These are phyloP conservation scores for Muraenolepis orangiensis DNA, from an alignment of 2,797 vertebrate species.

Conservation along the genomic window DNA sequence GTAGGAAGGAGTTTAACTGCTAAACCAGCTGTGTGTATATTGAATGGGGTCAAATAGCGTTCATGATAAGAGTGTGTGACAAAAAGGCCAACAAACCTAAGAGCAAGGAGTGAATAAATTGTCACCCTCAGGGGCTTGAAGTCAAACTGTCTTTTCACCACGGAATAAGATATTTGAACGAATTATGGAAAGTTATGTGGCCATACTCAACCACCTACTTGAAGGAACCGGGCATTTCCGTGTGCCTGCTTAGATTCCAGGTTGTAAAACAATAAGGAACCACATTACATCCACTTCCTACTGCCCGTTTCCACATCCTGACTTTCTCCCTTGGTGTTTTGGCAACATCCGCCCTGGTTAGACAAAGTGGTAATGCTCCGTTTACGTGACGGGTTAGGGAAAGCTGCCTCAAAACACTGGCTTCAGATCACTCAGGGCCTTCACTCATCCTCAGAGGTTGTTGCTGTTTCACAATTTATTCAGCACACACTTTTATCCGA, in stretches of 20 bases:
- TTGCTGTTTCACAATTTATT: neutral
- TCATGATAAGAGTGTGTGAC: conserved; percentile 27
- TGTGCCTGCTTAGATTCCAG: conserved; percentile 64
- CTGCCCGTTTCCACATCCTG: conserved; percentile 69
- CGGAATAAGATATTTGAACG: conserved; percentile 25
- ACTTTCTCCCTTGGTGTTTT: conserved; percentile 53
- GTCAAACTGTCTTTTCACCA: conserved; percentile 31
- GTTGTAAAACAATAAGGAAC: conserved; percentile 68
- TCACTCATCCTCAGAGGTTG: conserved; percentile 41
- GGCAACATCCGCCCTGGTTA: conserved; percentile 53
- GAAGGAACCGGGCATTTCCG: conserved; percentile 53
- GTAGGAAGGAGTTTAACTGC: conserved; percentile 41
- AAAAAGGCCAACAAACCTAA: conserved; percentile 40
- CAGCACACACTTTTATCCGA: neutral
- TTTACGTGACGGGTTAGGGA: conserved; percentile 23
- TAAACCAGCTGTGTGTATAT: conserved; percentile 55
- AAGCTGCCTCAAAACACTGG: conserved; percentile 41
- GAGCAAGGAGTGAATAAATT: conserved; percentile 47
- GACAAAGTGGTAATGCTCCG: conserved; percentile 37
- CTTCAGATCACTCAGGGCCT: conserved; percentile 37
- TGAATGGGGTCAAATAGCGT: conserved; percentile 52
- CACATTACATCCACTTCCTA: conserved; percentile 55
- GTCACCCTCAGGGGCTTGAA: conserved; percentile 45
- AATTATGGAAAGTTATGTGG: conserved; percentile 47
- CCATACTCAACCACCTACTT: conserved; percentile 44